phyloP scores from a whole-genome alignment of 1,140 invertebrate species.

The Leptopilina clavipes region DNA sequence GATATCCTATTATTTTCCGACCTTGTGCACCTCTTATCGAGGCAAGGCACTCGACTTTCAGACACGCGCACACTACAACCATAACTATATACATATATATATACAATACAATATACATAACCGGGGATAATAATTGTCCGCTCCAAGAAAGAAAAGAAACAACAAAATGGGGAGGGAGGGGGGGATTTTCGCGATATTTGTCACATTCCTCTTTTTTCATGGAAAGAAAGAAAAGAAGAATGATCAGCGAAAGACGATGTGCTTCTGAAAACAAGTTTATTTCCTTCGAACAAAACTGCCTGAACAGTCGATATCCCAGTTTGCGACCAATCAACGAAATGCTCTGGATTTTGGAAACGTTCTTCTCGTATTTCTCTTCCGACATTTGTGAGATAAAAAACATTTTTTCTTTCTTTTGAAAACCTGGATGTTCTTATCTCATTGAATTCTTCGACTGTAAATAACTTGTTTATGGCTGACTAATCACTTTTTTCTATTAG shows the following conservation, averaged over 20 bases:
- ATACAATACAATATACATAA: too few relatives aligned
- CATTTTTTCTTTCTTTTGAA: too few relatives aligned
- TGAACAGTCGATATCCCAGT: neutral
- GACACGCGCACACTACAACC: slow-evolving; percentile 9
- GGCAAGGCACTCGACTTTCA: slow-evolving; percentile 25
- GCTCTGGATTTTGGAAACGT: neutral
- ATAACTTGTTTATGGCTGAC: too few relatives aligned
- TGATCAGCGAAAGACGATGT: slow-evolving; percentile 34
- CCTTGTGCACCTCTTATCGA: slow-evolving; percentile 34
- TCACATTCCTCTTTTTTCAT: slow-evolving; percentile 3
- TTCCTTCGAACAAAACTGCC: neutral
- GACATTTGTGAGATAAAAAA: slow-evolving; percentile 32
- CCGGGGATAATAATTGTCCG: slow-evolving; percentile 26
- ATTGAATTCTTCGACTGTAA: too few relatives aligned
- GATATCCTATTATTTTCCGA: slow-evolving; percentile 35
- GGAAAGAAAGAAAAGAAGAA: slow-evolving; percentile 37
- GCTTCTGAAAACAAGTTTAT: slow-evolving; percentile 26
- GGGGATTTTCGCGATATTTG: neutral
- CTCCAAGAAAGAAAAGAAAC: neutral
- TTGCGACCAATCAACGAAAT: neutral
- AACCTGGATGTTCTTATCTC: too few relatives aligned
- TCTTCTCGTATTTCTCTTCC: neutral
- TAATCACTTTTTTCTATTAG: too few relatives aligned
- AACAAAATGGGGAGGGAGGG: too few relatives aligned
- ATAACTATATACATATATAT: too few relatives aligned